Evolutionary conservation across 1,140 invertebrate genomes (phyloP).

Genomic region (Monomorium pharaonis): DNA sequence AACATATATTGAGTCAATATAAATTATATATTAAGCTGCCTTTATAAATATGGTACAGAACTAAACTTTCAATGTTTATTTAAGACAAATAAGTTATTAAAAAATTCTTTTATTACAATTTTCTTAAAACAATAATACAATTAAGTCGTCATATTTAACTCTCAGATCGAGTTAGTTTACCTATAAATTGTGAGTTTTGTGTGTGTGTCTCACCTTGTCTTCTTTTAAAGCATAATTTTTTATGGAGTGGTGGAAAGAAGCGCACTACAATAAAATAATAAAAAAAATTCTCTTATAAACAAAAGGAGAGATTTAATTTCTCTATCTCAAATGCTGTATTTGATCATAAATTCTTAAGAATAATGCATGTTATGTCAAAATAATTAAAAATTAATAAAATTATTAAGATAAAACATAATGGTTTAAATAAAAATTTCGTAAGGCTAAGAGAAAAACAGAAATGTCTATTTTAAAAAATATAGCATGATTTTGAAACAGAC

Average conservation of each 20-base stretch:
- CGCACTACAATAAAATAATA: background rate
- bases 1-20: too few species aligned
- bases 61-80: too few species aligned
- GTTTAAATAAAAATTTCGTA: constrained; percentile 7
- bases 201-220: too few species aligned
- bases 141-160: too few species aligned
- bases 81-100: too few species aligned
- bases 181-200: too few species aligned
- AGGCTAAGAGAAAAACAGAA: background rate
- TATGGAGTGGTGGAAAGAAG: background rate
- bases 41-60: too few species aligned
- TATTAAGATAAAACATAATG: background rate
- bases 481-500: background rate
- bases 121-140: too few species aligned
- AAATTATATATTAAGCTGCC: too few species aligned
- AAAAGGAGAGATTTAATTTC: background rate
- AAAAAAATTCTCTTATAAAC: background rate
- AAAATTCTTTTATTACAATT: too few species aligned
- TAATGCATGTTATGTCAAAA: background rate
- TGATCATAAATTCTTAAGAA: constrained; percentile 11
- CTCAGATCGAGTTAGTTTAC: too few species aligned
- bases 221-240: background rate
- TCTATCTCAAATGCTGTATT: background rate
- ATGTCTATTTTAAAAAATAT: background rate
- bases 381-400: background rate